Base-by-base conservation (phyloP, 2,797 vertebrate species). In the Micropoecilia bifurca region DNA sequence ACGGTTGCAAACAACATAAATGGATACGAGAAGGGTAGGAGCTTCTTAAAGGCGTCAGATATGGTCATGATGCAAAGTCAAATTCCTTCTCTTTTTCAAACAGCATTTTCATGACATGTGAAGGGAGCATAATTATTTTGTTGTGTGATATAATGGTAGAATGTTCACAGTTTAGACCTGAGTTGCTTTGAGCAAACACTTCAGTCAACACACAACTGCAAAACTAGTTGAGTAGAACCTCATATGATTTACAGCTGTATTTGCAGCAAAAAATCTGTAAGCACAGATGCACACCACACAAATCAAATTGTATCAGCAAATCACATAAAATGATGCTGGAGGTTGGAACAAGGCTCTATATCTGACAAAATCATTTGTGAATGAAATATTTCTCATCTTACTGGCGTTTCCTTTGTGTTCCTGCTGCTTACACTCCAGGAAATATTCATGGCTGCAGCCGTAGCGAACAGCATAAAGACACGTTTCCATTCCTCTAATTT, bases 401-500 rank as follows among this genome's bases (percentile, higher is more conserved):
- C 16, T 20, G 55, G 4, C 14, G 2, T 55, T 55, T n/a, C 53
- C 73, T 75, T 28, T 78, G 28, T 76, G 20, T 55, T 74, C 75
- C 36, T 71, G 46, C 53, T 59, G 2, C 41, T 79, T 33, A 46
- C 9, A 18, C 46, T 68, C 73, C 47, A 73, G 74, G 20, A 57
- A 85, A 63, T 80, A 39, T 75, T 73, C 50, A 10, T 75, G 28
- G 46, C 74, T 30, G 22, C 46, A 46, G 74, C 48, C 53, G 57
- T 14, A 50, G 66, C 71, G 78, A 76, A 80, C 66, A n/a, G 39
- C 9, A 45, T 53, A 39, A 55, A 77, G 59, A 69, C 25, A 68
- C 9, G 13, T 74, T 69, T 43, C 55, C 30, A 71, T 82, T 71
- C 80, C 53, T 73, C 69, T 78, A 68, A 82, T 85, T 87, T 85